Evolutionary conservation across 2,113 vertebrate species (phyloP).

Genomic region (Cynopterus brachyotis): DNA sequence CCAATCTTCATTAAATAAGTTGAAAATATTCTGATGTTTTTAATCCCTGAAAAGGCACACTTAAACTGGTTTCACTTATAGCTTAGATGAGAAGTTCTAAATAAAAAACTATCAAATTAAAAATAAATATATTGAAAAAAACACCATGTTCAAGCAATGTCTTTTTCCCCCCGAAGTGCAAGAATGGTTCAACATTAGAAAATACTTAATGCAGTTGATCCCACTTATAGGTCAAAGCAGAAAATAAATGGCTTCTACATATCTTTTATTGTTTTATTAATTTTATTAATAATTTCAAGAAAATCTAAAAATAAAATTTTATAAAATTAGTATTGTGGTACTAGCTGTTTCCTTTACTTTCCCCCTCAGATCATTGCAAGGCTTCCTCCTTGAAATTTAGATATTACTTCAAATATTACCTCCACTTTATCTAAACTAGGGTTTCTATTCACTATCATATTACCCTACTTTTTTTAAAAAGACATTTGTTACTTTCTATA

Average conservation of each 20-base stretch:
- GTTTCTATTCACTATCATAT: neutral
- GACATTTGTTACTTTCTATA: neutral
- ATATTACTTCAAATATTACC: neutral
- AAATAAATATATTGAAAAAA: neutral
- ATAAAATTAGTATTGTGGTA: neutral
- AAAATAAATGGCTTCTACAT: neutral
- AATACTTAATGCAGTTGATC: neutral
- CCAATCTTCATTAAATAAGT: neutral
- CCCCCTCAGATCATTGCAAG: neutral
- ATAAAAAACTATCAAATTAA: neutral
- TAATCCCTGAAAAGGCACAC: neutral
- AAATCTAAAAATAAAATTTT: neutral
- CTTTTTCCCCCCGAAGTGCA: neutral
- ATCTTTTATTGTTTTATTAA: neutral
- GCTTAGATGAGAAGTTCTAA: neutral
- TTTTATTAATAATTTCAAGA: neutral
- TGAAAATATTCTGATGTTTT: neutral
- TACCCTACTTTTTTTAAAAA: neutral
- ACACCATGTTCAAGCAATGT: neutral
- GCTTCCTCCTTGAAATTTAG: neutral
- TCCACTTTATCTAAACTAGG: neutral
- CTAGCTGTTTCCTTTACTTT: neutral
- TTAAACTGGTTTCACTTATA: neutral
- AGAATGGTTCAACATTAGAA: neutral
- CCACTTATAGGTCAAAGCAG: neutral